Base-by-base conservation (phyloP, 2,113 vertebrate species). In the Nothocercus julius region DNA sequence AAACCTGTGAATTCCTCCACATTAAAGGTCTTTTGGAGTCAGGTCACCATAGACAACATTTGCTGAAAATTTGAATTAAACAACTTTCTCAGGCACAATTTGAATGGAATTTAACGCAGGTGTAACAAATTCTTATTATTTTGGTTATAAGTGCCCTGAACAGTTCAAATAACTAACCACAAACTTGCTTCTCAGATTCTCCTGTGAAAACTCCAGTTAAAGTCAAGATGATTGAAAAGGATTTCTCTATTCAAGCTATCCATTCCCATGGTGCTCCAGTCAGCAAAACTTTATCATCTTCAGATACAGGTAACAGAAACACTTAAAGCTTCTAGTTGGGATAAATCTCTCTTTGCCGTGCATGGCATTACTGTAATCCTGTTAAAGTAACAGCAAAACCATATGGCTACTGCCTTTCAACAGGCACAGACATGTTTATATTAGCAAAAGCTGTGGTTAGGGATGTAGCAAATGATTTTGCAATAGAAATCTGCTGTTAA, bases 201-300 rank as follows among this genome's bases (percentile, higher is more conserved):
- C 97, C 98, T 36, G 91, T 97, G 87, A 99, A 97, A 97, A 96
- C 96, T 14, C 97, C 98, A 17, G 77, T 93, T 89, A 99, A 98
- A 96, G 90, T 98, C 62, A 99, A 98, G 94, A 97, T 99, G 82
- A 96, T 98, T 0, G 98, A 99, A 96, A 98, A 98, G 28, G 98
- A 98, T 61, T 98, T 99, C 72, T 99, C 98, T 1, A 85, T 98
- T 95, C 98, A 99, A 93, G 97, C 96, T 83, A 91, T 97, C 19
- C 96, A 98, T 11, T 95, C 98, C 95, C 91, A 97, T 5, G 97
- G 98, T 10, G 94, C 97, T 62, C 97, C 98, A 2, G 99, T 99
- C 96, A 99, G 98, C 95, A 99, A 99, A 90, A 98, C 98, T 2
- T 94, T 99, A 93, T 99, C 99, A 1, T 99, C 99, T 28, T 99